A percentile compares a stretch with the other conserved stretches of the same genome.
Evolutionary conservation across 2,113 vertebrate species (phyloP).

Genomic region (Festucalex cinctus): DNA sequence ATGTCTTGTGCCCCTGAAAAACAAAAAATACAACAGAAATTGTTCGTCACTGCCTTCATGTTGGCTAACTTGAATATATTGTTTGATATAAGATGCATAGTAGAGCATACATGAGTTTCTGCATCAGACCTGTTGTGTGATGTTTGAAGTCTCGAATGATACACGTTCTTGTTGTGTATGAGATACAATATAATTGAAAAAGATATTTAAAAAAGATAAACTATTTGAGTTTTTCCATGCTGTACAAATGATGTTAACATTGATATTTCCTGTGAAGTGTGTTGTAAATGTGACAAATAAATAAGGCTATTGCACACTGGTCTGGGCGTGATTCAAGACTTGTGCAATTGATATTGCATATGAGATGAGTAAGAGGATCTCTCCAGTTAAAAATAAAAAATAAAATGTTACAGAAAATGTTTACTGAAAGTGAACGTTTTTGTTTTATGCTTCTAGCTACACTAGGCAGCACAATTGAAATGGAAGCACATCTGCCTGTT

Average conservation of each 20-base stretch:
- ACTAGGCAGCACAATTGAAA: too few relatives aligned
- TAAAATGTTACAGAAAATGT: too few relatives aligned
- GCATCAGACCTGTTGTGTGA: constrained; percentile 5
- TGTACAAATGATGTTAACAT: constrained; percentile 45
- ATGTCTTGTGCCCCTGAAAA: not conserved
- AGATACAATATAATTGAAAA: constrained; percentile 29
- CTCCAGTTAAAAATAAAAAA: too few relatives aligned
- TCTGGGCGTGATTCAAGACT: not conserved
- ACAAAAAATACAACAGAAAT: constrained; percentile 9
- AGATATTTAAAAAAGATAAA: constrained; percentile 53
- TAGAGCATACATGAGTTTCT: constrained; percentile 7
- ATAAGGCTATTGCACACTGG: not conserved
- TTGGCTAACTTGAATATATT: constrained; percentile 14
- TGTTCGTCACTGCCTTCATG: constrained; percentile 4
- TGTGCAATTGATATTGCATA: not conserved
- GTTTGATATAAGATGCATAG: constrained; percentile 14
- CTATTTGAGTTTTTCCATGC: constrained; percentile 35
- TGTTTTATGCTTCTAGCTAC: too few relatives aligned
- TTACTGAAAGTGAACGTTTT: too few relatives aligned
- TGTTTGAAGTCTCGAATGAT: constrained; percentile 10
- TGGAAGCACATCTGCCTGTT: too few relatives aligned
- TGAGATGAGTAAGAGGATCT: too few relatives aligned
- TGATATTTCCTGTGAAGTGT: constrained; percentile 44
- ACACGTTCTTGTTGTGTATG: constrained; percentile 17
- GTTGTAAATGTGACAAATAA: constrained; percentile 47